These are phyloP conservation scores for Triplophysa tibetana DNA, from an alignment of 2,113 vertebrate species.

Conservation along the genomic window DNA sequence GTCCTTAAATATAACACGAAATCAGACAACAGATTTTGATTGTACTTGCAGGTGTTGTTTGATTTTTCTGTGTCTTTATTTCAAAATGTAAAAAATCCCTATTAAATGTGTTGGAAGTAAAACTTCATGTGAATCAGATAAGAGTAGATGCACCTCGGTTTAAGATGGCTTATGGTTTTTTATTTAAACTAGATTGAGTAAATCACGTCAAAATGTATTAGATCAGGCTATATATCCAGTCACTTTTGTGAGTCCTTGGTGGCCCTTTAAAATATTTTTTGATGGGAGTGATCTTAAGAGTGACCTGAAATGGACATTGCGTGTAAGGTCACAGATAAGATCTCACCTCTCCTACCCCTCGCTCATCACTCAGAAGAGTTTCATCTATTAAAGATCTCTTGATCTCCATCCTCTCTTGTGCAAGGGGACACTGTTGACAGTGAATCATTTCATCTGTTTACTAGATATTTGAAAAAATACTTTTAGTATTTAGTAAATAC, in stretches of 20 bases:
- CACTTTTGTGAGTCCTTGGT: not conserved
- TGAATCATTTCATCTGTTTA: slow-evolving; percentile 45
- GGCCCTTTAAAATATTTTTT: slow-evolving; percentile 19
- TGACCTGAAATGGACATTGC: slow-evolving; percentile 36
- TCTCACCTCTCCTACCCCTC: slow-evolving; percentile 36
- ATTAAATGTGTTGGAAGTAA: not conserved
- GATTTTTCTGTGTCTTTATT: too few relatives aligned
- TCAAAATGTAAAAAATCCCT: too few relatives aligned
- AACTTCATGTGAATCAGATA: not conserved
- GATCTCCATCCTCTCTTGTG: slow-evolving; percentile 3
- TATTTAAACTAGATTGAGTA: not conserved
- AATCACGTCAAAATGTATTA: slow-evolving; percentile 16
- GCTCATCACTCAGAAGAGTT: slow-evolving; percentile 16
- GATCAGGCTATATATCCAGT: slow-evolving; percentile 36
- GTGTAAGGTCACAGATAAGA: slow-evolving; percentile 42
- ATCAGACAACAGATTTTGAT: too few relatives aligned
- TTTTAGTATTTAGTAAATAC: slow-evolving; percentile 45
- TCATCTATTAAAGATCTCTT: not conserved
- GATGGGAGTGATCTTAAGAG: slow-evolving; percentile 38
- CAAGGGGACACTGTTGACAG: slow-evolving; percentile 13
- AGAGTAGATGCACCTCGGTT: not conserved
- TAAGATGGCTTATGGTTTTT: not conserved
- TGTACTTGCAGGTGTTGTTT: too few relatives aligned
- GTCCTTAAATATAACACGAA: too few relatives aligned
- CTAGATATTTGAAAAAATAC: too few relatives aligned